Percentiles rank a stretch among this genome's conserved stretches.
Conservation (phyloP, 1,140 invertebrate genomes). For the Babylonia areolata region DNA sequence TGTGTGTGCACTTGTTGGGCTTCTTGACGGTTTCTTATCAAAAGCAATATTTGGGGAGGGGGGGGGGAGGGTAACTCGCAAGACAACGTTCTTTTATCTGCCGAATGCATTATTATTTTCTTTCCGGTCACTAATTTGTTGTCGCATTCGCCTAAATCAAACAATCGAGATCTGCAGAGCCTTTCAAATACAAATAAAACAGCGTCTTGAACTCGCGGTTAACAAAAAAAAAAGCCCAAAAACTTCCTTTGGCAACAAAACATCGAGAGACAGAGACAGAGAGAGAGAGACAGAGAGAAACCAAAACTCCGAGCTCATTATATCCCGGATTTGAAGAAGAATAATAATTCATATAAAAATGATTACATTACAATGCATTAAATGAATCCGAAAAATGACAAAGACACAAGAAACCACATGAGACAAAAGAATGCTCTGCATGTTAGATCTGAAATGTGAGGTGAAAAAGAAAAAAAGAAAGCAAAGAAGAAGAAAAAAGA, state of each 20-base stretch:
- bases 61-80: not conserved
- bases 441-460: not conserved
- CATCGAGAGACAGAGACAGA: not conserved
- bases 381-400: not conserved
- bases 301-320: not conserved
- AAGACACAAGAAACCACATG: not conserved
- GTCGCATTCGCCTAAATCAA: not conserved
- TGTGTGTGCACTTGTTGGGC: not conserved
- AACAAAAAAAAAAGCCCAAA: no score
- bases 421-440: not conserved
- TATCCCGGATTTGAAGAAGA: not conserved
- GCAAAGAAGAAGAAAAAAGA: no score
- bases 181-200: not conserved
- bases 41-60: not conserved
- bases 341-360: not conserved
- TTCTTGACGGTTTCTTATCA: not conserved
- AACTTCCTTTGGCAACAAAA: not conserved
- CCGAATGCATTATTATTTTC: not conserved
- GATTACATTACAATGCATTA: not conserved
- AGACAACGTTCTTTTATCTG: not conserved
- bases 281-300: no score
- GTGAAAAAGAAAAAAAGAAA: no score
- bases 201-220: not conserved
- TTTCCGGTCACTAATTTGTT: not conserved
- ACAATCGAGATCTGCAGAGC: not conserved